Evolutionary conservation across 2,797 vertebrate species (phyloP), one percentile per base, ranked within the genome.

Genomic region (Sebastes variabilis): DNA sequence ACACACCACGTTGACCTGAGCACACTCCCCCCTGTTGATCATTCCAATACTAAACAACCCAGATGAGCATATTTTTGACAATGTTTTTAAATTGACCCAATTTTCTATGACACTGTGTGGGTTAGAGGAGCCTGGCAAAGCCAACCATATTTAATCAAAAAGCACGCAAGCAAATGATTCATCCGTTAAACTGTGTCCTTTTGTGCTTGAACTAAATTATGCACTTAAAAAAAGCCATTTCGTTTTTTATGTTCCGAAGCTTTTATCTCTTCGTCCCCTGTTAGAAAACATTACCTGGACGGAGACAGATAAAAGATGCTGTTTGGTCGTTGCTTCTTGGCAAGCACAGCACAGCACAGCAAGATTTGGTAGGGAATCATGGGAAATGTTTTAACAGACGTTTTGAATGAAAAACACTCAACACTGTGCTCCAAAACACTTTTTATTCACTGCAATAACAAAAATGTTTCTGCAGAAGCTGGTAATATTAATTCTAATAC

Each of bases 51-150:
- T 66, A 75, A 36, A 58, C 66, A 69, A 24, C 58, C 25, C 75
- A 69, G 29, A 75, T 32, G 59, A 75, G 61, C 6, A 9, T 62
- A 32, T 77, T 86, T 67, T 61, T 49, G 68, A 66, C 32, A 56
- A 62, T 64, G 55, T 14, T 66, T 73, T 32, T 60, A 60, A 79
- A 84, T 79, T 75, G 67, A 61, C 13, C 34, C 36, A 66, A 55
- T 84, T 85, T 77, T 71, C 58, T 27, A 1, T 69, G 83, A 80
- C 58, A 56, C 56, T 10, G 74, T 25, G 80, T 85, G 79, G 76
- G 72, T 75, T 77, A 75, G 38, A 80, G 27, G 34, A 49, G 42
- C 30, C 52, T 36, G 66, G 30, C 60, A 42, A 25, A 83, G 24
- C 14, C 22, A 29, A 71, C 22, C 7, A 3, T 2, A 46, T 79